Percentiles rank a stretch among this genome's conserved stretches.
Conservation (phyloP, 1,140 invertebrate genomes). For the Aricia agestis region DNA sequence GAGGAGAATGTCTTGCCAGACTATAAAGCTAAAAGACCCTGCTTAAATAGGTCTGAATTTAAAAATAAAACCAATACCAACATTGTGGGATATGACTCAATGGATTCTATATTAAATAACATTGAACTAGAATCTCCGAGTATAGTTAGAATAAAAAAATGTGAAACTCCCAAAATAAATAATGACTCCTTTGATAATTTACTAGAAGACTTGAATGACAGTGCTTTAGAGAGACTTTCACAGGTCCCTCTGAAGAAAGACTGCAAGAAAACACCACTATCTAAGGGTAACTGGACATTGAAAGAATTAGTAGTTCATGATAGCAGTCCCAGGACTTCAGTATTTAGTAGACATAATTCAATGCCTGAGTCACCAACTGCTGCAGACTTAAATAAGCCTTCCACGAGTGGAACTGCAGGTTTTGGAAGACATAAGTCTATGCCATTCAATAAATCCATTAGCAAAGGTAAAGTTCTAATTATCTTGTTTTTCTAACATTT, state of each 20-base stretch:
- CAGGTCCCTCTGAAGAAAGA: slow-evolving; percentile 48
- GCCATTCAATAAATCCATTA: slow-evolving; percentile 54
- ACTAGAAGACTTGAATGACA: slow-evolving; percentile 68
- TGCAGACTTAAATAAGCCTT: slow-evolving; percentile 41
- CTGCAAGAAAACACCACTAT: slow-evolving; percentile 30
- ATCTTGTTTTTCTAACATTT: background rate
- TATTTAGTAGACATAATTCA: slow-evolving; percentile 61
- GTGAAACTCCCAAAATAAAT: slow-evolving; percentile 44
- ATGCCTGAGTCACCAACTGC: slow-evolving; percentile 68
- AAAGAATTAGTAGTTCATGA: slow-evolving; percentile 45
- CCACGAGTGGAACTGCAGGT: slow-evolving; percentile 52
- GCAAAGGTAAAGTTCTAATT: background rate
- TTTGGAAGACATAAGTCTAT: slow-evolving; percentile 68
- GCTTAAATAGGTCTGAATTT: slow-evolving; percentile 32
- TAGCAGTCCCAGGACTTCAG: slow-evolving; percentile 46
- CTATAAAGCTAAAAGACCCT: slow-evolving; percentile 32
- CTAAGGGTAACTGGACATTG: slow-evolving; percentile 37
- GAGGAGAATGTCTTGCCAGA: slow-evolving; percentile 56
- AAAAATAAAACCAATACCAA: slow-evolving; percentile 33
- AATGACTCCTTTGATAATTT: slow-evolving; percentile 75
- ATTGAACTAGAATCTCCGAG: slow-evolving; percentile 56
- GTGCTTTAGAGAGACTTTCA: slow-evolving; percentile 61
- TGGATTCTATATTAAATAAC: slow-evolving; percentile 56
- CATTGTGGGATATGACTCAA: slow-evolving; percentile 52
- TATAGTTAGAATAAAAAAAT: slow-evolving; percentile 43